phyloP scores from a whole-genome alignment of 2,797 vertebrate species.

The Trachops cirrhosus region DNA sequence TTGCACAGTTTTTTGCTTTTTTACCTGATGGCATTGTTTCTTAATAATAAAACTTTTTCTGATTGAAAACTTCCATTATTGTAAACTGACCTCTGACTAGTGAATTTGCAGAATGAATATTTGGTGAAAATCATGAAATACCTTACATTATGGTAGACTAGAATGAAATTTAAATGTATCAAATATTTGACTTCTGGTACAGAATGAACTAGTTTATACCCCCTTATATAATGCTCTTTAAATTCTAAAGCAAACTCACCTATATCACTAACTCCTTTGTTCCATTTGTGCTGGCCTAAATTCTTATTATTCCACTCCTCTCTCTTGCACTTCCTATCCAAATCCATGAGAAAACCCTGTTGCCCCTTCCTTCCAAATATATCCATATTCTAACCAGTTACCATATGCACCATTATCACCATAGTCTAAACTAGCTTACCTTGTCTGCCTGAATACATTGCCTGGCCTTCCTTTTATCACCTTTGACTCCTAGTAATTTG shows the following conservation, averaged over 20 bases:
- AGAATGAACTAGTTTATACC: background rate
- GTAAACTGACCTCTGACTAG: constrained; percentile 51
- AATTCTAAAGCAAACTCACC: background rate
- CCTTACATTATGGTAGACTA: background rate
- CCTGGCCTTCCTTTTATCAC: background rate
- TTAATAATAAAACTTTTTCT: constrained; percentile 86
- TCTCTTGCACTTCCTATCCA: background rate
- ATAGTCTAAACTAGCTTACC: background rate
- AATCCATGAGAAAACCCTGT: background rate
- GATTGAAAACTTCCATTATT: constrained; percentile 77
- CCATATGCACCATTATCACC: background rate
- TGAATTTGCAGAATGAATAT: constrained; percentile 48
- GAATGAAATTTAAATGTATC: background rate
- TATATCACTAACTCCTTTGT: background rate
- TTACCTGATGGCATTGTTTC: constrained; percentile 87
- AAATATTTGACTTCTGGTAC: background rate
- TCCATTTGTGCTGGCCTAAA: background rate
- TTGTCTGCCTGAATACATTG: background rate
- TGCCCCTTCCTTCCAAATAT: background rate
- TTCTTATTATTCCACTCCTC: background rate
- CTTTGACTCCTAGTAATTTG: background rate
- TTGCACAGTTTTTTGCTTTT: constrained; percentile 90
- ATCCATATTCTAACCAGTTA: background rate
- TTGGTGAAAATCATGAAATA: constrained; percentile 45
- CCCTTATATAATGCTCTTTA: background rate